Conservation (phyloP, 2,888 invertebrate species). For the Rhimphoctona megacephalus region DNA sequence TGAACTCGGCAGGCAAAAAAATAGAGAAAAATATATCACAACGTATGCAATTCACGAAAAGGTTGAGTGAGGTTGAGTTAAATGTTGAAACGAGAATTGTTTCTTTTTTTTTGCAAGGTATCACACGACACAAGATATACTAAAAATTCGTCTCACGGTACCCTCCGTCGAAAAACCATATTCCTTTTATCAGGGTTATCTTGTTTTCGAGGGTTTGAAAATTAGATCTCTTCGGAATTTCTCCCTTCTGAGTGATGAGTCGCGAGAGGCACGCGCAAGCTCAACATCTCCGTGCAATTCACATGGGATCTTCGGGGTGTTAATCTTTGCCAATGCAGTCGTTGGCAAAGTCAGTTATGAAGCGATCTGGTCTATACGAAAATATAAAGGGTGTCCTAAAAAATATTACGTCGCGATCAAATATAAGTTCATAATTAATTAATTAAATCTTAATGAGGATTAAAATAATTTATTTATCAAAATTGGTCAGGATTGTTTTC, state of each 20-base stretch:
- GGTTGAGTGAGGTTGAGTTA: not conserved
- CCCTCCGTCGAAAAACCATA: not conserved
- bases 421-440: not conserved
- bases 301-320: not conserved
- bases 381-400: not conserved
- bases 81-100: not conserved
- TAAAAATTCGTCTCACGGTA: slow-evolving; percentile 40
- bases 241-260: slow-evolving; percentile 52
- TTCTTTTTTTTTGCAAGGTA: not conserved
- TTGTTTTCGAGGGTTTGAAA: slow-evolving; percentile 51
- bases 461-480: not conserved
- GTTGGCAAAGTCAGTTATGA: slow-evolving; percentile 8
- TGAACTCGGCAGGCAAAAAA: not conserved
- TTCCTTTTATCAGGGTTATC: slow-evolving; percentile 24
- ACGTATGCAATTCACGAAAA: not conserved
- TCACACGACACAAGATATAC: slow-evolving; percentile 19
- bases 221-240: slow-evolving; percentile 54
- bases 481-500: not conserved
- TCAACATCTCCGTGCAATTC: slow-evolving; percentile 40
- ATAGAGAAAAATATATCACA: not conserved
- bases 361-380: slow-evolving; percentile 4
- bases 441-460: not conserved
- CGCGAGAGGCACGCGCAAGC: slow-evolving; percentile 25
- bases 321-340: slow-evolving; percentile 7
- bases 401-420: not conserved